Percentiles rank a stretch among this genome's conserved stretches.
Evolutionary conservation across 2,888 invertebrate genomes (phyloP).

Genomic region (Resseliella maxima): DNA sequence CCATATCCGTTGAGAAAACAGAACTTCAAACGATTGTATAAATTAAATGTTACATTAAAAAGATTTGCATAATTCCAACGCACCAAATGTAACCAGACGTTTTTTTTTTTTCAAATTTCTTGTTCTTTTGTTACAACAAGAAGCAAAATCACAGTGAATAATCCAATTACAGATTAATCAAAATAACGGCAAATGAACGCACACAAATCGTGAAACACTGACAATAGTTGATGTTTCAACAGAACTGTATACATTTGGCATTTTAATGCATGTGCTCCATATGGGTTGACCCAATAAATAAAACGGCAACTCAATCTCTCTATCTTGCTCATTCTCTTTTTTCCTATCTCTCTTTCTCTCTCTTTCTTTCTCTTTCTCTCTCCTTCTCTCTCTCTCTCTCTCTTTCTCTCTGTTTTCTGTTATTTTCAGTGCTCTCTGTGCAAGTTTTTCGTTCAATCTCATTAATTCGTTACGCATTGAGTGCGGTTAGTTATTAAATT

Average conservation of each 20-base stretch:
- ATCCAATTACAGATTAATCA: constrained; percentile 40
- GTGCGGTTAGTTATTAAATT: constrained; percentile 55
- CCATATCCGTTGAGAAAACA: constrained; percentile 1
- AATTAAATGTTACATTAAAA: constrained; percentile 25
- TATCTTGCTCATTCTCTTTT: no score
- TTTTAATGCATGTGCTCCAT: constrained; percentile 51
- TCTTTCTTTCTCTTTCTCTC: not conserved
- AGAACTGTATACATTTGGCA: constrained; percentile 17
- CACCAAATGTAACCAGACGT: constrained; percentile 10
- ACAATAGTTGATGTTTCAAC: not conserved
- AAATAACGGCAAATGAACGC: constrained; percentile 36
- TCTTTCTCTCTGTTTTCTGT: not conserved
- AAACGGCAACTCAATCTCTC: no score
- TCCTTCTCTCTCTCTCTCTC: not conserved
- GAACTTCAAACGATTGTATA: not conserved
- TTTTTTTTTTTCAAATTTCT: not conserved
- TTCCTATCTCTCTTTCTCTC: not conserved
- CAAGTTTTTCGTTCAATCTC: constrained; percentile 33
- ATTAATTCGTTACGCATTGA: constrained; percentile 54
- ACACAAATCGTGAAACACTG: not conserved
- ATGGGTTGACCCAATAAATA: constrained; percentile 41
- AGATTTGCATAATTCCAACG: constrained; percentile 19
- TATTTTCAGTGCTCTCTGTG: not conserved
- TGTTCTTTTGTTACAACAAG: no score
- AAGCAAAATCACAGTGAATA: constrained; percentile 6